Evolutionary conservation across 1,140 invertebrate species (phyloP).

Genomic region (Ruditapes philippinarum): DNA sequence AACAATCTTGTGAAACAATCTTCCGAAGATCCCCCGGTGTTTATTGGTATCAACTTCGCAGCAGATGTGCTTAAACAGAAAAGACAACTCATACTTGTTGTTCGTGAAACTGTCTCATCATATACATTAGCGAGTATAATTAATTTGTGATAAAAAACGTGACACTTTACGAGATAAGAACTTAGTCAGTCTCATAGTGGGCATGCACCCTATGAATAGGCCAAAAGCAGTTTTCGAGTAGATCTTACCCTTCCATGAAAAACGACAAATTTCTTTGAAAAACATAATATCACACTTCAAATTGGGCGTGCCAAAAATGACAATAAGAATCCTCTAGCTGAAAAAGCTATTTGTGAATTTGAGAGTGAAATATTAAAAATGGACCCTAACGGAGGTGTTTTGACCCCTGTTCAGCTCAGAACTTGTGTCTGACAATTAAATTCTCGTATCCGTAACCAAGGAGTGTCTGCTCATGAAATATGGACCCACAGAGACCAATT

Average conservation of each 20-base stretch:
- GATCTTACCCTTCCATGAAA: background rate
- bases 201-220: constrained; percentile 30
- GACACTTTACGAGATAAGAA: constrained; percentile 25
- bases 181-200: constrained; percentile 3
- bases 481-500: constrained; percentile 43
- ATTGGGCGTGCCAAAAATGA: constrained; percentile 58
- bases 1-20: constrained; percentile 18
- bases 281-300: constrained; percentile 29
- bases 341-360: constrained; percentile 60
- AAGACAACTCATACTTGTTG: constrained; percentile 58
- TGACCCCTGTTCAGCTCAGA: background rate
- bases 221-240: background rate
- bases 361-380: constrained; percentile 43
- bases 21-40: background rate
- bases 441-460: background rate
- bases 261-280: constrained; percentile 24
- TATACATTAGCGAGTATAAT: constrained; percentile 51
- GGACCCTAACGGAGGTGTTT: background rate
- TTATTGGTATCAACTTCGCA: constrained; percentile 56
- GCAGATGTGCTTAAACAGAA: constrained; percentile 58
- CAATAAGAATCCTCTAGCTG: constrained; percentile 65
- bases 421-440: constrained; percentile 19
- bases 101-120: constrained; percentile 61
- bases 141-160: constrained; percentile 22
- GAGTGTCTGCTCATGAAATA: background rate